Conservation (phyloP, 2,888 invertebrate genomes). For the Parasteatoda lunata region DNA sequence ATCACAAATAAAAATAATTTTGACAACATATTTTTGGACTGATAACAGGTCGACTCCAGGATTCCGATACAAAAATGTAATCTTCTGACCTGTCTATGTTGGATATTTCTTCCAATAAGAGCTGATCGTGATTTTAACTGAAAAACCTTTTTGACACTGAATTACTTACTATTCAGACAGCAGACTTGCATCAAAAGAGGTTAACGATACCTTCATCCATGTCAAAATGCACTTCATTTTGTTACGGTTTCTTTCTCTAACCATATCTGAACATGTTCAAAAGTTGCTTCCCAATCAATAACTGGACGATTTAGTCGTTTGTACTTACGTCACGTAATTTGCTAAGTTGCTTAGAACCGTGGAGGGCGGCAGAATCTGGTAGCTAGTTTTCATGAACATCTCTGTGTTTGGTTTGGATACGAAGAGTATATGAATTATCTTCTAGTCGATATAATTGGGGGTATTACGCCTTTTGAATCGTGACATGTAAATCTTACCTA, state of each 20-base stretch:
- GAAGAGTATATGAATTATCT: too few relatives aligned
- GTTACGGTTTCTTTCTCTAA: slow-evolving; percentile 24
- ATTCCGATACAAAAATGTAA: slow-evolving; percentile 14
- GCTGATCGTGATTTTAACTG: slow-evolving; percentile 10
- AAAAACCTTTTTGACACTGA: slow-evolving; percentile 31
- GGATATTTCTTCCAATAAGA: slow-evolving; percentile 5
- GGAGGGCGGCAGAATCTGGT: too few relatives aligned
- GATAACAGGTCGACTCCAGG: slow-evolving; percentile 21
- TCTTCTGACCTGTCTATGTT: slow-evolving; percentile 27
- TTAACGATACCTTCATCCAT: slow-evolving; percentile 24
- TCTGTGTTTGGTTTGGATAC: too few relatives aligned
- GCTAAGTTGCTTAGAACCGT: too few relatives aligned
- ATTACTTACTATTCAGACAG: slow-evolving; percentile 43
- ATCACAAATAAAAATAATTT: neutral
- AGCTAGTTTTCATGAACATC: too few relatives aligned
- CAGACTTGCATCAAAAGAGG: slow-evolving; percentile 31
- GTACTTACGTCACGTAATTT: slow-evolving; percentile 35
- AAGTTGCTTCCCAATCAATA: slow-evolving; percentile 28
- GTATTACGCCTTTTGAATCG: too few relatives aligned
- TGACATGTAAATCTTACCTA: too few relatives aligned
- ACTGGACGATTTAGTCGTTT: slow-evolving; percentile 42
- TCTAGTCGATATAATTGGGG: too few relatives aligned
- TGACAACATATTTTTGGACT: slow-evolving; percentile 7
- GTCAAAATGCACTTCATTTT: neutral
- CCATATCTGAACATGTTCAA: neutral